Percentiles rank a stretch among this genome's conserved stretches.
These are phyloP conservation scores for Araneus ventricosus DNA, from an alignment of 1,140 invertebrate species.

Conservation along the genomic window DNA sequence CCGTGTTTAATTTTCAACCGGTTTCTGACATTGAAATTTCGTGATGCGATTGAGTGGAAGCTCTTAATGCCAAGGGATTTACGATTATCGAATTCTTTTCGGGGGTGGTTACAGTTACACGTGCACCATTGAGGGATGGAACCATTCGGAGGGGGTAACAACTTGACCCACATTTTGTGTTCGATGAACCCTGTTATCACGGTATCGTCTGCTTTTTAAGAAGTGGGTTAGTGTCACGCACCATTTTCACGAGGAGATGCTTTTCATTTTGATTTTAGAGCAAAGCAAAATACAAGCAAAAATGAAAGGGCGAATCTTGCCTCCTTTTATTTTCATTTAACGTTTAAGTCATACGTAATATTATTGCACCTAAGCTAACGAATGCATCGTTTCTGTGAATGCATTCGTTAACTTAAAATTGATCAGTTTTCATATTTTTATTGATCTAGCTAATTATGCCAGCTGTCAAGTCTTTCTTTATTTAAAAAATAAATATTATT, in stretches of 20 bases:
- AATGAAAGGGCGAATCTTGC: not conserved
- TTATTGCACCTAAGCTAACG: too few relatives aligned
- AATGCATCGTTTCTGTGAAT: too few relatives aligned
- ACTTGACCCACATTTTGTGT: conserved; percentile 69
- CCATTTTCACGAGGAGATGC: conserved; percentile 22
- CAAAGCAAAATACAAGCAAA: not conserved
- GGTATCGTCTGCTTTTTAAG: conserved; percentile 20
- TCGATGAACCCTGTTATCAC: conserved; percentile 55
- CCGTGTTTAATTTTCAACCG: conserved; percentile 30
- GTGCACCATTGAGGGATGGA: not conserved
- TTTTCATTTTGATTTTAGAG: conserved; percentile 29
- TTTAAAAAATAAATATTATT: too few relatives aligned
- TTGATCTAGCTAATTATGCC: too few relatives aligned
- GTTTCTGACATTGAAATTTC: conserved; percentile 69
- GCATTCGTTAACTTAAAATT: too few relatives aligned
- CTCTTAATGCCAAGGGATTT: not conserved
- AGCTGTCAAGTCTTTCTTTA: too few relatives aligned
- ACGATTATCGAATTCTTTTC: conserved; percentile 19
- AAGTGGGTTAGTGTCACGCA: conserved; percentile 71
- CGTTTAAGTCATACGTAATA: too few relatives aligned
- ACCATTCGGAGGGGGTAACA: conserved; percentile 13
- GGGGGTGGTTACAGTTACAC: conserved; percentile 43
- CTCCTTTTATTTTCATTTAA: not conserved
- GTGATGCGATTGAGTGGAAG: conserved; percentile 24
- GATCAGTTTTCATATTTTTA: too few relatives aligned